A percentile compares a stretch with the other conserved stretches of the same genome.
Conservation (phyloP, 1,140 invertebrate genomes). For the Phthorimaea operculella region DNA sequence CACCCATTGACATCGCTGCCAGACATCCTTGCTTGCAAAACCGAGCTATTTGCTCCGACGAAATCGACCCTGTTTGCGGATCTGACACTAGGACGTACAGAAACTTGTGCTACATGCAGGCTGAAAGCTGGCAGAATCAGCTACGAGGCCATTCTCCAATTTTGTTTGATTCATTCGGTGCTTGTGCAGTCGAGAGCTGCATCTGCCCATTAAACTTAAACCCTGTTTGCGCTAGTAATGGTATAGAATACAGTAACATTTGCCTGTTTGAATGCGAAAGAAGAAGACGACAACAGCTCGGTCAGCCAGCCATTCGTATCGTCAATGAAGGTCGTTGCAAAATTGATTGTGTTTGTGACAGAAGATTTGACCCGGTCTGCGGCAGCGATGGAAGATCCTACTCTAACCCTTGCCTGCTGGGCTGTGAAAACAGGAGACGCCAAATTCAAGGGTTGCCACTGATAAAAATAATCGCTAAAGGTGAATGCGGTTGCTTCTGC, state of each 20-base stretch:
- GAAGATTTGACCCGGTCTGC: constrained; percentile 4
- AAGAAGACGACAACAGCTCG: constrained; percentile 4
- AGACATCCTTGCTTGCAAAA: neutral
- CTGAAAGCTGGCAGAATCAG: neutral
- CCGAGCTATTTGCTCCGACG: neutral
- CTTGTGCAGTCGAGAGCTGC: neutral
- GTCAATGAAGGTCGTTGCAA: neutral
- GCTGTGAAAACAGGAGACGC: constrained; percentile 11
- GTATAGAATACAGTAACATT: constrained; percentile 19
- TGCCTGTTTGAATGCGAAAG: constrained; percentile 22
- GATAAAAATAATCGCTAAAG: neutral
- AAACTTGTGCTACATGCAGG: neutral
- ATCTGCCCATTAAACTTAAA: constrained; percentile 12
- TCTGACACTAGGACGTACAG: neutral
- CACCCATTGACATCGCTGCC: constrained; percentile 10
- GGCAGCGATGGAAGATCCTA: constrained; percentile 5
- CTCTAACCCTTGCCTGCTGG: constrained; percentile 8
- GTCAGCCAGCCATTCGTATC: neutral
- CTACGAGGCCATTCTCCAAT: neutral
- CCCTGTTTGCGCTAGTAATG: constrained; percentile 24
- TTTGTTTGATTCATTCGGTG: neutral
- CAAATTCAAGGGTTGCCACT: neutral
- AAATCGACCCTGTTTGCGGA: neutral
- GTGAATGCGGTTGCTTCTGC: constrained; percentile 28
- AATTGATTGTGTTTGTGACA: neutral